phyloP scores from a whole-genome alignment of 2,888 invertebrate genomes.

The Drosophila paramelanica region DNA sequence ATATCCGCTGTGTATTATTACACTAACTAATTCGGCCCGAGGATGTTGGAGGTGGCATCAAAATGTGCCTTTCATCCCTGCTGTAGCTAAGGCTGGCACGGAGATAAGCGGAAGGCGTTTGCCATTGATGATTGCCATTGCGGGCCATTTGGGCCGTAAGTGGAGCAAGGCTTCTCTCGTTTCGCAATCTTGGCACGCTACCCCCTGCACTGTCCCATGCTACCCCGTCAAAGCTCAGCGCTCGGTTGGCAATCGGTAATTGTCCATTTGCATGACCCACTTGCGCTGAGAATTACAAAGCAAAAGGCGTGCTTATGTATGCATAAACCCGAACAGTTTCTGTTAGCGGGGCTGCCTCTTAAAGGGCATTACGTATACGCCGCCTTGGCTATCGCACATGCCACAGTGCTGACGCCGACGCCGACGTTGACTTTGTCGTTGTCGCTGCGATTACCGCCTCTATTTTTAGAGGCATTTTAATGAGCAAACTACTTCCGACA shows the following conservation, averaged over 20 bases:
- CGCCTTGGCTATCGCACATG: conserved; percentile 43
- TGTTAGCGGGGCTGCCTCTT: conserved; percentile 23
- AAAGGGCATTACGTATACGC: conserved; percentile 64
- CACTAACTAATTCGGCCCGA: not conserved
- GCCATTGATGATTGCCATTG: conserved; percentile 17
- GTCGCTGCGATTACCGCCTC: conserved; percentile 37
- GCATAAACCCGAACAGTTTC: conserved; percentile 25
- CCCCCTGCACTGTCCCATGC: not conserved
- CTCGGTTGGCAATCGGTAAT: conserved; percentile 31
- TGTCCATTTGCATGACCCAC: conserved; percentile 64
- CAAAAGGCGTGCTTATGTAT: conserved; percentile 34
- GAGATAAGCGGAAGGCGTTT: conserved; percentile 32
- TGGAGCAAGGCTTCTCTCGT: conserved; percentile 54
- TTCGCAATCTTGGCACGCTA: conserved; percentile 50
- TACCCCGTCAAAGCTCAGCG: not conserved
- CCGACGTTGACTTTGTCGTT: conserved; percentile 5
- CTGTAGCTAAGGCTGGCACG: conserved; percentile 2
- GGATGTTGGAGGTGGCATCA: conserved; percentile 1
- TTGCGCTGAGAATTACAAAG: conserved; percentile 44
- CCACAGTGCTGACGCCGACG: conserved; percentile 18
- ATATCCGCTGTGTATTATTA: not conserved
- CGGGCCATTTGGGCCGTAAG: conserved; percentile 29
- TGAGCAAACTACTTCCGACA: conserved; percentile 68
- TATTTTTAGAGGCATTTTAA: conserved; percentile 64
- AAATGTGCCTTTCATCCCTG: conserved; percentile 5